A percentile compares a stretch with the other conserved stretches of the same genome.
Conservation (phyloP, 2,797 vertebrate species). For the Acanthurus tractus region DNA sequence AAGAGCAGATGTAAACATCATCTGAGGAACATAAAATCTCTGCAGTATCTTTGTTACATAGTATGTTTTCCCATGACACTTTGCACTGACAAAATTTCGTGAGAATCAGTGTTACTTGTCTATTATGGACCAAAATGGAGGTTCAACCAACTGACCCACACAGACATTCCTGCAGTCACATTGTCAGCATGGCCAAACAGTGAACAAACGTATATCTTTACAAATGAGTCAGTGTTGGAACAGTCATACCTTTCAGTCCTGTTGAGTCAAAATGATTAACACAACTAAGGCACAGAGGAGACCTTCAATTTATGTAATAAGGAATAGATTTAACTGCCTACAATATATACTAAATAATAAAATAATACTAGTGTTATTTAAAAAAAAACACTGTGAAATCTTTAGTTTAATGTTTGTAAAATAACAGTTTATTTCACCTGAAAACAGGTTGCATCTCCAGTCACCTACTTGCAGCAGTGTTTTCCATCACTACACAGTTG, state of each 20-base stretch:
- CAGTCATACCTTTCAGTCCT: background rate
- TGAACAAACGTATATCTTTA: too few species aligned
- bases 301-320: background rate
- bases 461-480: constrained; percentile 13
- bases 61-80: too few species aligned
- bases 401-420: constrained; percentile 1
- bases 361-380: background rate
- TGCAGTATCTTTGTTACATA: background rate
- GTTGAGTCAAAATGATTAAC: background rate
- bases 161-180: background rate
- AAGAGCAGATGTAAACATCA: background rate
- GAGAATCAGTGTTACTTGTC: background rate
- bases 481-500: constrained; percentile 28
- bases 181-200: background rate
- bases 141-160: background rate
- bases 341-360: background rate
- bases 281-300: background rate
- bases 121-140: background rate
- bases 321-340: background rate
- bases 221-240: background rate
- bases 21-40: background rate
- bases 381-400: background rate
- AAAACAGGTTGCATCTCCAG: constrained; percentile 9
- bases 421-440: background rate
- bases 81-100: background rate